phyloP scores from a whole-genome alignment of 2,888 invertebrate species.

The Carpatolechia fugitivella region DNA sequence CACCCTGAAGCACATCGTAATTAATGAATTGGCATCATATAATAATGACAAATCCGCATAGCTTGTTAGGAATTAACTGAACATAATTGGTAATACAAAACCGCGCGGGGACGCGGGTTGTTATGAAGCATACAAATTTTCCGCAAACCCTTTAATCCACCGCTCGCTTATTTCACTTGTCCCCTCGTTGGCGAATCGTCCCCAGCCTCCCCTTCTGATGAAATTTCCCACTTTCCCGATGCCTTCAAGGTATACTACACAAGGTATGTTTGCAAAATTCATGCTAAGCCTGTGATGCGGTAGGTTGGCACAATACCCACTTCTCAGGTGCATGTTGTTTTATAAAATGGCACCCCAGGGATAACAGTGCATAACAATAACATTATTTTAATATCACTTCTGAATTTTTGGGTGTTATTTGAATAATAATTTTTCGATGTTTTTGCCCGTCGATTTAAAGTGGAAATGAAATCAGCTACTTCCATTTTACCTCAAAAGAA shows the following conservation, averaged over 20 bases:
- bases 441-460: background rate
- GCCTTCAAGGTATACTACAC: constrained; percentile 46
- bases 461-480: background rate
- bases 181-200: constrained; percentile 65
- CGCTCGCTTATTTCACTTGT: constrained; percentile 75
- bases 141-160: constrained; percentile 75
- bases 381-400: constrained; percentile 10
- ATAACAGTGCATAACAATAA: constrained; percentile 26
- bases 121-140: constrained; percentile 74
- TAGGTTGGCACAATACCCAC: constrained; percentile 25
- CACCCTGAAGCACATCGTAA: constrained; percentile 10
- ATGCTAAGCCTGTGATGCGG: constrained; percentile 57
- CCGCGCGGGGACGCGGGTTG: constrained; percentile 57
- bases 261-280: constrained; percentile 47
- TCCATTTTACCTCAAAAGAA: background rate
- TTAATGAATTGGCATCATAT: constrained; percentile 31
- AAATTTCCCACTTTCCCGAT: constrained; percentile 51
- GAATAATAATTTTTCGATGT: background rate
- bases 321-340: constrained; percentile 46
- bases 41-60: constrained; percentile 35
- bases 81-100: constrained; percentile 77
- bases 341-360: constrained; percentile 45
- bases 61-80: constrained; percentile 65
- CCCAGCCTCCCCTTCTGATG: constrained; percentile 52
- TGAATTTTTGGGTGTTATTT: background rate